Evolutionary conservation across 2,888 invertebrate species (phyloP).

Genomic region (Chromoteleia sp.): DNA sequence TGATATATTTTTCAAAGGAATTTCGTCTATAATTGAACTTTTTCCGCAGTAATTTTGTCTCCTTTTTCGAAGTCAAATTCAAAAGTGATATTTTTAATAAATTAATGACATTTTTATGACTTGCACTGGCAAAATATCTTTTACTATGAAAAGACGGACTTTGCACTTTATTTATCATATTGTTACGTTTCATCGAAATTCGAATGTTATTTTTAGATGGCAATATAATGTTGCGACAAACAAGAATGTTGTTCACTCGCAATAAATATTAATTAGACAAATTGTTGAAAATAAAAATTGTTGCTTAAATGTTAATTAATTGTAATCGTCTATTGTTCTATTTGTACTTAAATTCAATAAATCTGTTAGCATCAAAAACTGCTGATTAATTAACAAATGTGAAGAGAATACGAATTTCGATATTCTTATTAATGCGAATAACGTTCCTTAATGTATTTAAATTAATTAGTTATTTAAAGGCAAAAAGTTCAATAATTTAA

Average conservation of each 20-base stretch:
- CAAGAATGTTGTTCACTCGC: constrained; percentile 20
- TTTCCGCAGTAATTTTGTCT: neutral
- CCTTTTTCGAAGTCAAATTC: neutral
- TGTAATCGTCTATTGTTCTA: neutral
- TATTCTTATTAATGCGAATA: no score
- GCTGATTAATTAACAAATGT: no score
- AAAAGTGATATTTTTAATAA: constrained; percentile 5
- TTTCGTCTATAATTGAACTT: no score
- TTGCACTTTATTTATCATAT: constrained; percentile 55
- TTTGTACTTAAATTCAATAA: neutral
- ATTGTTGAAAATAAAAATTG: constrained; percentile 3
- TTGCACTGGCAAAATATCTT: constrained; percentile 29
- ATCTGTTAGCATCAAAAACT: no score
- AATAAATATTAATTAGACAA: neutral
- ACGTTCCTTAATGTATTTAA: no score
- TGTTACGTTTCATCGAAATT: constrained; percentile 55
- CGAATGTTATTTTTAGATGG: constrained; percentile 45
- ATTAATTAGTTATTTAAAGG: no score
- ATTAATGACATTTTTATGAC: constrained; percentile 12
- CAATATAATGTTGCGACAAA: constrained; percentile 16
- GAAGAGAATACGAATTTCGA: no score
- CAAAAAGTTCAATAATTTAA: no score
- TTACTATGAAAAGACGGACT: constrained; percentile 45
- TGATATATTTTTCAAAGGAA: no score
- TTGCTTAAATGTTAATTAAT: neutral